Evolutionary conservation across 2,113 vertebrate species (phyloP).

Genomic region (Gorsachius goisagi): DNA sequence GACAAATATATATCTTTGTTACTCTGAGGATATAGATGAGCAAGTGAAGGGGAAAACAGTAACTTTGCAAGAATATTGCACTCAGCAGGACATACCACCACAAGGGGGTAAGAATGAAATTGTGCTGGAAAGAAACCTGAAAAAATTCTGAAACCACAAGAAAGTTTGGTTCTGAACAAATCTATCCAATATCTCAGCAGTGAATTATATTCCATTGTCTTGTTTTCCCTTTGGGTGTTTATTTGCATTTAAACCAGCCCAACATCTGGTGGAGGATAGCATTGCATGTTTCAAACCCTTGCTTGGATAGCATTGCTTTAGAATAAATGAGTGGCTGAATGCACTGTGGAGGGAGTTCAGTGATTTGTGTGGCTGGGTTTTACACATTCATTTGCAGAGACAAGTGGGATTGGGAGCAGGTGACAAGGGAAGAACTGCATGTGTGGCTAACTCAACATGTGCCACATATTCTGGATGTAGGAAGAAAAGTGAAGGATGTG

Average conservation of each 20-base stretch:
- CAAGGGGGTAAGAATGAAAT: neutral
- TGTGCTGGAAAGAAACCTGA: neutral
- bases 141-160: neutral
- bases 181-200: neutral
- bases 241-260: slow-evolving; percentile 32
- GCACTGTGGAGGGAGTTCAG: neutral
- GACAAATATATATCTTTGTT: neutral
- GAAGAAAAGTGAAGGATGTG: neutral
- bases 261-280: neutral
- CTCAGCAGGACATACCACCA: neutral
- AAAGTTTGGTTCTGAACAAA: neutral
- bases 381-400: neutral
- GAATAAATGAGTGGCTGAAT: neutral
- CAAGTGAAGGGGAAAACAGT: slow-evolving; percentile 8
- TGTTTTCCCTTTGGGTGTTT: slow-evolving; percentile 5
- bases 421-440: neutral
- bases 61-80: slow-evolving; percentile 5
- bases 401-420: neutral
- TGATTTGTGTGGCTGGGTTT: neutral
- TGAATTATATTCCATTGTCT: neutral
- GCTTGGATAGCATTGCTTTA: neutral
- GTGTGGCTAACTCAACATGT: neutral
- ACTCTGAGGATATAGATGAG: neutral
- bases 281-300: neutral
- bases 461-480: neutral